Evolutionary conservation across 2,888 invertebrate species (phyloP), one percentile per base, ranked within the genome.

Genomic region (Conus canariensis): DNA sequence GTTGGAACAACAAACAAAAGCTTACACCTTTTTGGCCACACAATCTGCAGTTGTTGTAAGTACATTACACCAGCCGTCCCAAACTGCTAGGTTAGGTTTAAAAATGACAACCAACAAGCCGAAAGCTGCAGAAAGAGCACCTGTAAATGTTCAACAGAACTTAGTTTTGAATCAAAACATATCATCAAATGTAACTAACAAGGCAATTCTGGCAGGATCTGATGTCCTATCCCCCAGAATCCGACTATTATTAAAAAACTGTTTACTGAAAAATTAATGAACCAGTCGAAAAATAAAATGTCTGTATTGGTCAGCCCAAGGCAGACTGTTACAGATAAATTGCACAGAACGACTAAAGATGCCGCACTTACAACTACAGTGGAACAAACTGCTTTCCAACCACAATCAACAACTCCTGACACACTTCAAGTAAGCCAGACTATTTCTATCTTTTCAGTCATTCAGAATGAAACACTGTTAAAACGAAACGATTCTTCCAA

Each of bases 221-320:
- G 14, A 6, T 14, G 25, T 12, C 12, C 25, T 12, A n/a, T 10
- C 14, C 12, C 60, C 56, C 59, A 14, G 22, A 60, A n/a, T 25
- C 25, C 16, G 5, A 85, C 85, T 10, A 60, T 85, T 60, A 25
- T 85, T 25, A 85, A 56, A 22, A 59, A 59, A 60, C 85, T 85
- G 59, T 85, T 85, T 56, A 85, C 85, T 6, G 85, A 85, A 85
- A 58, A 85, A 9, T 12, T 85, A 12, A 60, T 16, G 8, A 82
- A 56, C 16, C 45, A 16, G 19, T 83, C 56, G 2, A 58, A 16
- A 22, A 30, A 30, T 45, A 45, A 25, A 80, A 30, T 3, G 16
- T 30, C 77, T 30, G 77, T 12, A 5, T 45, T 30, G 74, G 22
- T n/a, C 12, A 5, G 4, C 30, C 22, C 77, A 80, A 10, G 14